phyloP scores from a whole-genome alignment of 64 coral and sea anemone genomes.

The Platygyra sinensis region DNA sequence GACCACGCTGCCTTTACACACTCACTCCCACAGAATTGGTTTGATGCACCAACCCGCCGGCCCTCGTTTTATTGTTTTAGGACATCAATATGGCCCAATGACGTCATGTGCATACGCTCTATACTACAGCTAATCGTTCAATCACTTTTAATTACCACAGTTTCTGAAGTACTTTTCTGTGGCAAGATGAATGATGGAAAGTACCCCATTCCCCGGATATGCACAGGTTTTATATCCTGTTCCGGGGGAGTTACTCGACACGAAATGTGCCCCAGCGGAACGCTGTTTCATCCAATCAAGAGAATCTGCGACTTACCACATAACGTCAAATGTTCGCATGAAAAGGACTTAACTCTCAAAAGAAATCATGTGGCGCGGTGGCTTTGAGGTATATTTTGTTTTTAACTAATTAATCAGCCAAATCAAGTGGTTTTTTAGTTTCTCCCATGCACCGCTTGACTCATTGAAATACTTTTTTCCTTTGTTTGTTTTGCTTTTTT shows the following conservation, averaged over 20 bases:
- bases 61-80: no score
- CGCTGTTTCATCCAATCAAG: not conserved
- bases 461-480: no score
- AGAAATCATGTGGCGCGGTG: not conserved
- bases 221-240: slow-evolving; percentile 32
- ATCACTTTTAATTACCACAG: not conserved
- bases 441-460: no score
- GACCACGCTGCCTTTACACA: no score
- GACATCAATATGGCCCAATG: no score
- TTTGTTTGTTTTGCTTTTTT: no score
- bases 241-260: slow-evolving; percentile 16
- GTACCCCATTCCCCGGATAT: slow-evolving; percentile 23
- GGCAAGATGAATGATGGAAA: no score
- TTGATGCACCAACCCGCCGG: no score
- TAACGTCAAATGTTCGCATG: not conserved
- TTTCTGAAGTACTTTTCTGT: slow-evolving; percentile 30
- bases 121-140: not conserved
- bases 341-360: not conserved
- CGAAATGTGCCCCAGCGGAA: slow-evolving; percentile 11
- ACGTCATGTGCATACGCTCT: no score
- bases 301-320: not conserved
- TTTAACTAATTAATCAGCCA: not conserved
- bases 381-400: not conserved
- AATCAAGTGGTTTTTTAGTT: no score
- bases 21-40: no score